Conservation (phyloP, 2,888 invertebrate species). For the Apantesis nais region DNA sequence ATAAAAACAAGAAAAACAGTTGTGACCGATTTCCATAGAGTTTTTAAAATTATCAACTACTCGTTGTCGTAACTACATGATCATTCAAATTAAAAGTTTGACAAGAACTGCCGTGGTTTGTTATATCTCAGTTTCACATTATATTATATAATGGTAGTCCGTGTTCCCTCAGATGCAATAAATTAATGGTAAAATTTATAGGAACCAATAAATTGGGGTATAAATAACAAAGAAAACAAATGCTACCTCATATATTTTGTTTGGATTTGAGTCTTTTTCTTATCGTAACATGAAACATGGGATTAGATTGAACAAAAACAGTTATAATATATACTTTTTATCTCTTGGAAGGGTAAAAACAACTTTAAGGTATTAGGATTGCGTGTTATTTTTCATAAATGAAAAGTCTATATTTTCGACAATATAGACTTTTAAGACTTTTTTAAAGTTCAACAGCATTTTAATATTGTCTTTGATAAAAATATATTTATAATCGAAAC, state of each 20-base stretch:
- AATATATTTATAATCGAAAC: not conserved
- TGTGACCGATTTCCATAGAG: no score
- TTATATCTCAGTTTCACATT: not conserved
- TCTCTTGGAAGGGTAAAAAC: slow-evolving; percentile 24
- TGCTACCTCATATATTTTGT: slow-evolving; percentile 43
- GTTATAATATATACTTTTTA: slow-evolving; percentile 22
- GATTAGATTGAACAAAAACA: slow-evolving; percentile 40
- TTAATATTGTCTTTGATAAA: not conserved
- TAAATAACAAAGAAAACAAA: slow-evolving; percentile 45
- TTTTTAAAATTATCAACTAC: no score
- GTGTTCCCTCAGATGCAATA: slow-evolving; percentile 16
- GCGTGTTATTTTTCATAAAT: not conserved
- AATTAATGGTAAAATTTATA: slow-evolving; percentile 21
- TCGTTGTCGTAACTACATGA: no score
- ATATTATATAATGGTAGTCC: not conserved
- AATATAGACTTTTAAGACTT: no score
- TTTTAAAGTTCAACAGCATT: not conserved
- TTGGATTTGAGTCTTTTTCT: slow-evolving; percentile 26
- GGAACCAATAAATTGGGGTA: slow-evolving; percentile 36
- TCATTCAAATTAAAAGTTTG: no score
- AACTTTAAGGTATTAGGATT: not conserved
- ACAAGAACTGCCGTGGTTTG: no score
- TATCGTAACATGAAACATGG: slow-evolving; percentile 29
- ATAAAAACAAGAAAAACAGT: no score
- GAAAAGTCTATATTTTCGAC: not conserved